Conservation (phyloP, 2,888 invertebrate genomes). For the Erebia palarica region DNA sequence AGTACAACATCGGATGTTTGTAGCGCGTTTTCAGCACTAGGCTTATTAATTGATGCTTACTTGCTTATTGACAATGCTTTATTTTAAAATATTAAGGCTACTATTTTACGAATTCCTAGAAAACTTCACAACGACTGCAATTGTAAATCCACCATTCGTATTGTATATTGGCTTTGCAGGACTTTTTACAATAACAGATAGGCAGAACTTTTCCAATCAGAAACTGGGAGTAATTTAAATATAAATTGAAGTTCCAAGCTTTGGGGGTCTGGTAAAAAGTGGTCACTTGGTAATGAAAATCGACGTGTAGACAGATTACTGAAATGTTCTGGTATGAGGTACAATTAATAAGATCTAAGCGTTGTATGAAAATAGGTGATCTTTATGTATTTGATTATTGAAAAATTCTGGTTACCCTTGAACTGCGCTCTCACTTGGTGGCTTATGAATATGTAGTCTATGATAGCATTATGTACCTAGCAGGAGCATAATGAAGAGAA, state of each 20-base stretch:
- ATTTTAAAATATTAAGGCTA: too few relatives aligned
- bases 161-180: constrained; percentile 51
- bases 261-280: constrained; percentile 57
- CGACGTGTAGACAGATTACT: constrained; percentile 66
- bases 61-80: too few relatives aligned
- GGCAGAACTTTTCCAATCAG: constrained; percentile 55
- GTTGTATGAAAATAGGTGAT: neutral
- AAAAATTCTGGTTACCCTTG: neutral
- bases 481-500: too few relatives aligned
- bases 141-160: constrained; percentile 37
- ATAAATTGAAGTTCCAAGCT: constrained; percentile 56
- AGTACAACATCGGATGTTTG: too few relatives aligned
- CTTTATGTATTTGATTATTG: neutral
- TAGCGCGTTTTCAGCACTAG: too few relatives aligned
- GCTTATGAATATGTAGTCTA: too few relatives aligned
- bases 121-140: constrained; percentile 29
- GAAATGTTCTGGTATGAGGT: constrained; percentile 39
- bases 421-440: too few relatives aligned
- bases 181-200: constrained; percentile 47
- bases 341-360: constrained; percentile 14
- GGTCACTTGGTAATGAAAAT: constrained; percentile 68
- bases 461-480: too few relatives aligned
- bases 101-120: neutral
- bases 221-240: constrained; percentile 55
- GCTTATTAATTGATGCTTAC: too few relatives aligned